Evolutionary conservation across 1,140 invertebrate species (phyloP), one percentile per base, ranked within the genome.

Genomic region (Phortica variegata): DNA sequence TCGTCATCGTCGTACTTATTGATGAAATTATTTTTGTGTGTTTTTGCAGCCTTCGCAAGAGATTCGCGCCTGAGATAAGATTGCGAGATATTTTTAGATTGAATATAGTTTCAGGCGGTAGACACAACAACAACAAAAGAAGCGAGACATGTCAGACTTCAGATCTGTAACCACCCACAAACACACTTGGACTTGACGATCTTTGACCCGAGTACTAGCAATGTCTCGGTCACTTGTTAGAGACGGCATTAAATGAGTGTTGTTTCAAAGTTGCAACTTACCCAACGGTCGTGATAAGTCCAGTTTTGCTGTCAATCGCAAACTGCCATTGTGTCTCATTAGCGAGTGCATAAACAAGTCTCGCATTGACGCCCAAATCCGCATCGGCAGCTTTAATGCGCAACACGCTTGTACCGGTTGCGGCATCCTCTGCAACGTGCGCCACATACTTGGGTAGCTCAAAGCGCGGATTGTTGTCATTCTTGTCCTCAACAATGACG

Each of bases 241-340:
- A n/a, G n/a, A n/a, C n/a, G n/a, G n/a, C n/a, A n/a, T n/a, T n/a
- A n/a, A n/a, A n/a, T n/a, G n/a, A n/a, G n/a, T n/a, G n/a, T n/a
- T n/a, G n/a, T n/a, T n/a, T n/a, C n/a, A n/a, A 39, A 39, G 12
- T 17, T 7, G 19, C 23, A 47, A 82, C 87, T 87, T 82, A 93
- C 90, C 90, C 90, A 15, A 89, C 87, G 0, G 93, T 95, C 13
- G 85, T 91, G 58, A 98, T 90, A 40, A 93, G 82, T 56, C 96
- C 96, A 33, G 88, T 93, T 51, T 87, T 84, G 65, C 92, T 91
- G 77, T 98, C 91, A 61, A 98, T 94, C 54, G 87, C 84, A 78
- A 98, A 98, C 49, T 94, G 80, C 79, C 90, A 91, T 53, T 89
- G 87, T 43, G 87, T 92, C 76, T 94, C 92, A 63, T 95, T 93